Percentiles rank a stretch among this genome's conserved stretches.
Evolutionary conservation across 2,113 vertebrate genomes (phyloP).

Genomic region (Coptodon bakossiorum): DNA sequence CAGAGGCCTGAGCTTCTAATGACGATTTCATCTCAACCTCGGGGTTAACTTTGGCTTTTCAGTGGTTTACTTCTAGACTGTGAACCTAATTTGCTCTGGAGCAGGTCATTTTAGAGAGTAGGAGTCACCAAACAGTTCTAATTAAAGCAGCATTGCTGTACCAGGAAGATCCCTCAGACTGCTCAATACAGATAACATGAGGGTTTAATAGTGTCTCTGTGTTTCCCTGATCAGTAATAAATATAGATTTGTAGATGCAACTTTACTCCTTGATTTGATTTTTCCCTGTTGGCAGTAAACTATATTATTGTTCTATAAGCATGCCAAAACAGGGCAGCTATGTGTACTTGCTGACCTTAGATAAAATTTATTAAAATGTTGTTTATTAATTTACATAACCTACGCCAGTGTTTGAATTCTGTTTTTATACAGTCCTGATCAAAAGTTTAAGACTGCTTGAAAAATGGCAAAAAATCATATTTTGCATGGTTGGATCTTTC

Average conservation of each 20-base stretch:
- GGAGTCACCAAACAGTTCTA: background rate
- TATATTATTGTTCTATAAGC: background rate
- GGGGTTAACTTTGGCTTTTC: background rate
- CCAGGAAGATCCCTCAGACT: background rate
- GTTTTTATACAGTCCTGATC: background rate
- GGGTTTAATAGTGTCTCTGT: background rate
- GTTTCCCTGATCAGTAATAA: background rate
- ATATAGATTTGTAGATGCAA: background rate
- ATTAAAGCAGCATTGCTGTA: background rate
- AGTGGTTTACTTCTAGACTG: background rate
- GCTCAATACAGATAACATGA: background rate
- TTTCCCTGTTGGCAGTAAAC: background rate
- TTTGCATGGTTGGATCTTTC: background rate
- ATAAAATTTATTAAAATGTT: fast-evolving
- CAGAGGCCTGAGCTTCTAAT: background rate
- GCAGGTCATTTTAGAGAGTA: background rate
- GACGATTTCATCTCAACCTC: background rate
- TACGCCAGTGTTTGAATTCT: background rate
- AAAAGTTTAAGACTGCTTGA: background rate
- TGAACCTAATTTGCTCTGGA: background rate
- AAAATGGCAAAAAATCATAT: background rate
- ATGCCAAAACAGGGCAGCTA: background rate
- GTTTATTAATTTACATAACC: background rate
- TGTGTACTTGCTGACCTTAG: background rate
- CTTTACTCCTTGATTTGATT: background rate